Evolutionary conservation across 2,797 vertebrate species (phyloP), one percentile per base, ranked within the genome.

Genomic region (Nyctalus aviator): DNA sequence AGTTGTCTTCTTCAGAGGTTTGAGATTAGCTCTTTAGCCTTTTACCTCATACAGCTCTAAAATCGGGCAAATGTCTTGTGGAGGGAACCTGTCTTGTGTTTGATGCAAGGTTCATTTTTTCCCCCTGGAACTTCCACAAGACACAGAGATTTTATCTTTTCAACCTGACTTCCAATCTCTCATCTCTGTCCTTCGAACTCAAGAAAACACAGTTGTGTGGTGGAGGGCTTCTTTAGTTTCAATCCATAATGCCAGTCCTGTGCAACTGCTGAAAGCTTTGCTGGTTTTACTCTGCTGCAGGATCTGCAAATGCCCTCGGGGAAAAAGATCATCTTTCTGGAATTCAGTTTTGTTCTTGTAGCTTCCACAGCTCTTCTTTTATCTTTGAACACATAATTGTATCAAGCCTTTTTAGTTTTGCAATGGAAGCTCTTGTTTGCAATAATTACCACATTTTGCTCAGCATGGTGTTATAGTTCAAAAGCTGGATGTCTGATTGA

Each of bases 331-430:
- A 77, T 78, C 41, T 50, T 79, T 86, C 48, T 90, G 44, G 14
- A 32, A 50, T 83, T 81, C 57, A 8, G 53, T 85, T 81, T 82
- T 91, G 53, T 92, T 35, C 11, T 82, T 66, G 6, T 37, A 84
- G 64, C 21, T 93, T 91, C 44, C 25, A 18, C 5, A 84, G 30
- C 3, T 68, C 30, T 92, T 62, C 25, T 46, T 50, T 69, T 55
- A 44, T 89, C 32, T 91, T 32, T 41, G 35, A 59, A 96, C 82
- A 12, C 7, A 27, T 12, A 50, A 68, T 91, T 85, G 55, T 48
- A 69, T 64, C 8, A 93, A 50, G 21, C 17, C 37, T 55, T 90
- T 95, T 90, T 83, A 69, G 57, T 92, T 95, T 66, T 92, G 30
- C 4, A 35, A 1, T 62, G 25, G 64, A 20, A 68, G 21, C 21